These are phyloP conservation scores for Platypus cylindrus DNA, from an alignment of 2,888 invertebrate species.

Conservation along the genomic window DNA sequence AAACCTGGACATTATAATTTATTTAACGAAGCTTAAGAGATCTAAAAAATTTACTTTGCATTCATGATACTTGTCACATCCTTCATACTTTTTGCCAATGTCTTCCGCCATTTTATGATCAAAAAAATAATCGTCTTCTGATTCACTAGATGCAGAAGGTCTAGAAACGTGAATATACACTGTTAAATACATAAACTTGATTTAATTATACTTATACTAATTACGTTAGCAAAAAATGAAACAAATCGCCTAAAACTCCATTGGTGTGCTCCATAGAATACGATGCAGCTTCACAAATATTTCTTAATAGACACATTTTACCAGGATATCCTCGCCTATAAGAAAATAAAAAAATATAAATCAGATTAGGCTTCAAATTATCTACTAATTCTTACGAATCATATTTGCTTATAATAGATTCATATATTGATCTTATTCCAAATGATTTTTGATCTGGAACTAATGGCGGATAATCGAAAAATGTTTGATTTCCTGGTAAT, in stretches of 20 bases:
- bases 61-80: conserved; percentile 38
- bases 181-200: no score
- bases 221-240: conserved; percentile 62
- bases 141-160: conserved; percentile 47
- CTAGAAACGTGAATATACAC: no score
- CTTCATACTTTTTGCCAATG: conserved; percentile 25
- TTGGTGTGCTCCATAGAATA: conserved; percentile 47
- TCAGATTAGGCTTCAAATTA: background rate
- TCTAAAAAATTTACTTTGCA: conserved; percentile 47
- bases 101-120: conserved; percentile 22
- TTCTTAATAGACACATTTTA: conserved; percentile 54
- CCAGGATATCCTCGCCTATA: conserved; percentile 31
- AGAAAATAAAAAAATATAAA: background rate
- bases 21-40: conserved; percentile 32
- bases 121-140: conserved; percentile 9
- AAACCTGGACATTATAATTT: conserved; percentile 7
- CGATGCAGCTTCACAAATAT: conserved; percentile 65
- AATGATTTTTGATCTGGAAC: conserved; percentile 9
- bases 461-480: conserved; percentile 26
- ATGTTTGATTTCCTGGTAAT: conserved; percentile 42
- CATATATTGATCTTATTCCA: conserved; percentile 22
- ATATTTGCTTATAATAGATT: conserved; percentile 19
- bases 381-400: background rate
- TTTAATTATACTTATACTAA: no score
- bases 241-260: conserved; percentile 57